phyloP scores from a whole-genome alignment of 2,888 invertebrate species.

The Atherix ibis region DNA sequence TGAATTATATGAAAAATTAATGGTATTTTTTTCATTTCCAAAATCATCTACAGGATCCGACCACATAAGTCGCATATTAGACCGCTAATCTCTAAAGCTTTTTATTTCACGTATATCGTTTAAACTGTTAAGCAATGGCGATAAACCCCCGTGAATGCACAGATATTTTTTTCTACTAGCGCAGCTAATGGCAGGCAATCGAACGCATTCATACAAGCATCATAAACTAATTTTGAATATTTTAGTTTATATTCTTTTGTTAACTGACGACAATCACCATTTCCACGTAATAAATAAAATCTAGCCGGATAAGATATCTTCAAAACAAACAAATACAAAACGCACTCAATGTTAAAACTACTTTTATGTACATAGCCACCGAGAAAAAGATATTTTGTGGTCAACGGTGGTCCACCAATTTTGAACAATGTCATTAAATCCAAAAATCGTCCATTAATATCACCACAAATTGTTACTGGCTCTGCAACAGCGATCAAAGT shows the following conservation, averaged over 20 bases:
- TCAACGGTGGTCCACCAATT: slow-evolving; percentile 89
- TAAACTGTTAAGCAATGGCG: slow-evolving; percentile 91
- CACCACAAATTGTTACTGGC: slow-evolving; percentile 96
- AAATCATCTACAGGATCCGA: slow-evolving; percentile 93
- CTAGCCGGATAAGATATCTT: slow-evolving; percentile 92
- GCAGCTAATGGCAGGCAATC: slow-evolving; percentile 95
- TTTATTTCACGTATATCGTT: slow-evolving; percentile 92
- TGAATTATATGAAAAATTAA: slow-evolving; percentile 96
- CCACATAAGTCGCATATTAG: slow-evolving; percentile 98
- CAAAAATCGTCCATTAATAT: slow-evolving; percentile 98
- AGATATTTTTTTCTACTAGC: slow-evolving; percentile 98
- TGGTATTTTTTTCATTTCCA: slow-evolving; percentile 82
- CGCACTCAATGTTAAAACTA: slow-evolving; percentile 61
- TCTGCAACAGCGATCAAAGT: slow-evolving; percentile 98
- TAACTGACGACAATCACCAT: slow-evolving; percentile 97
- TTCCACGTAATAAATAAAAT: slow-evolving; percentile 91
- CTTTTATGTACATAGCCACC: slow-evolving; percentile 97
- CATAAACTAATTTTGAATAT: slow-evolving; percentile 95
- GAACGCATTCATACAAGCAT: slow-evolving; percentile 96
- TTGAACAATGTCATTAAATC: slow-evolving; percentile 98
- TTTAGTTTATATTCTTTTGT: slow-evolving; percentile 99
- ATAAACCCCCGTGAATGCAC: slow-evolving; percentile 94
- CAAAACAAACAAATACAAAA: slow-evolving; percentile 94
- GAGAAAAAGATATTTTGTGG: slow-evolving; percentile 96
- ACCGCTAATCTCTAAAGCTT: slow-evolving; percentile 92